Evolutionary conservation across 2,113 vertebrate genomes (phyloP).

Genomic region (Hippocampus guttulatus): DNA sequence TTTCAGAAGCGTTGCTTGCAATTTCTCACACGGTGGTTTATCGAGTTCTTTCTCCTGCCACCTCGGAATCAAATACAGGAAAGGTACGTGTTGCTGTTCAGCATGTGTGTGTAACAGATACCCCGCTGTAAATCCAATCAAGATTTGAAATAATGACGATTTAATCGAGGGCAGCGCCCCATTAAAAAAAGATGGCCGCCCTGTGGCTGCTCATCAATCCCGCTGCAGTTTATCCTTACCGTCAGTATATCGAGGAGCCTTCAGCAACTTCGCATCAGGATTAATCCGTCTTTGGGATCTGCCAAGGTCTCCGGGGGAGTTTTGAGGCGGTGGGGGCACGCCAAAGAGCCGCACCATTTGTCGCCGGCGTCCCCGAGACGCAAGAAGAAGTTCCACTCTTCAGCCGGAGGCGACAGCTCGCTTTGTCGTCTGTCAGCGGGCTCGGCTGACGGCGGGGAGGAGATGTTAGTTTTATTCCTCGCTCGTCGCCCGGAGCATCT

Average conservation of each 20-base stretch:
- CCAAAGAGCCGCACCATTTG: conserved; percentile 54
- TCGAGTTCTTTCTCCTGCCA: too few relatives aligned
- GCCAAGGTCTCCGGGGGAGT: conserved; percentile 49
- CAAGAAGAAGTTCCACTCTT: conserved; percentile 38
- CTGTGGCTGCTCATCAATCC: conserved; percentile 27
- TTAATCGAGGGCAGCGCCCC: conserved; percentile 23
- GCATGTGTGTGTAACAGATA: too few relatives aligned
- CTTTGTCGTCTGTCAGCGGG: conserved; percentile 38
- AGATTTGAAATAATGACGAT: conserved; percentile 28
- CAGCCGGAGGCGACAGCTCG: conserved; percentile 60
- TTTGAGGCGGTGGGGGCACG: not conserved
- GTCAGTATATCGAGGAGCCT: conserved; percentile 50
- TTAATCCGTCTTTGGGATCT: conserved; percentile 58
- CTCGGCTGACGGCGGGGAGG: conserved; percentile 31
- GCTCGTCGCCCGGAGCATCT: conserved; percentile 52
- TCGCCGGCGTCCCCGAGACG: conserved; percentile 47
- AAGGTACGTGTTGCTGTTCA: too few relatives aligned
- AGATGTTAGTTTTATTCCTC: conserved; percentile 46
- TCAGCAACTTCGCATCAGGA: conserved; percentile 60
- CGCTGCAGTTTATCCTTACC: conserved; percentile 28
- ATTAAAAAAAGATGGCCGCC: conserved; percentile 13
- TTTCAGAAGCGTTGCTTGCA: not conserved
- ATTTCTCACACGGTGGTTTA: too few relatives aligned
- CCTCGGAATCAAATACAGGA: too few relatives aligned
- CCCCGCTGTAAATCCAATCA: conserved; percentile 13